These are phyloP conservation scores for Scopus umbretta DNA, from an alignment of 2,113 vertebrate genomes.

Conservation along the genomic window DNA sequence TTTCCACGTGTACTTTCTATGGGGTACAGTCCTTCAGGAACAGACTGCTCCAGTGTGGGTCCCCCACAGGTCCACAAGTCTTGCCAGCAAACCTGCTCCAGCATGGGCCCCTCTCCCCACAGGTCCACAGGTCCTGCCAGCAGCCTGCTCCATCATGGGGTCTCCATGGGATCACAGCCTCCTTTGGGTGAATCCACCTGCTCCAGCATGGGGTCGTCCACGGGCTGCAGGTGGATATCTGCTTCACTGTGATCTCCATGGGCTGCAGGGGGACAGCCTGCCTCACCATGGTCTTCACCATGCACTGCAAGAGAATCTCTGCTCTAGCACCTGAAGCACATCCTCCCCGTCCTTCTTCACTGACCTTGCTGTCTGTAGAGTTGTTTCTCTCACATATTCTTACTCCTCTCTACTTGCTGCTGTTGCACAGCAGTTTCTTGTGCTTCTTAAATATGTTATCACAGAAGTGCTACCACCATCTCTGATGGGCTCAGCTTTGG, in stretches of 20 bases:
- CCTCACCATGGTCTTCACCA: background rate
- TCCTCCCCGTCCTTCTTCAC: background rate
- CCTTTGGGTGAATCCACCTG: background rate
- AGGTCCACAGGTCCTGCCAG: background rate
- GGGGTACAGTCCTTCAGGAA: background rate
- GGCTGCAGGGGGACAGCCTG: background rate
- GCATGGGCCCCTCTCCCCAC: fast-evolving
- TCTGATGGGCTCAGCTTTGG: background rate
- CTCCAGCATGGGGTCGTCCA: background rate
- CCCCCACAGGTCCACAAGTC: background rate
- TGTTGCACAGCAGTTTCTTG: background rate
- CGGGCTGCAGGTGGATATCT: background rate
- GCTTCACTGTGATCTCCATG: background rate
- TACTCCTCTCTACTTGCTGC: background rate
- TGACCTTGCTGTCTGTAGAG: background rate
- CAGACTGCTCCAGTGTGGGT: background rate
- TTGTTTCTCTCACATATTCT: background rate
- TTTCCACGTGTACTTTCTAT: background rate
- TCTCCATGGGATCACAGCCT: background rate
- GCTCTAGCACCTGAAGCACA: fast-evolving
- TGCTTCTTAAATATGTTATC: background rate
- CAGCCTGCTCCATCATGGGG: background rate
- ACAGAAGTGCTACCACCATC: fast-evolving
- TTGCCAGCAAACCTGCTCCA: background rate
- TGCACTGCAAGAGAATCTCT: background rate